Conservation (phyloP, 1,140 invertebrate genomes). For the Hetaerina americana region DNA sequence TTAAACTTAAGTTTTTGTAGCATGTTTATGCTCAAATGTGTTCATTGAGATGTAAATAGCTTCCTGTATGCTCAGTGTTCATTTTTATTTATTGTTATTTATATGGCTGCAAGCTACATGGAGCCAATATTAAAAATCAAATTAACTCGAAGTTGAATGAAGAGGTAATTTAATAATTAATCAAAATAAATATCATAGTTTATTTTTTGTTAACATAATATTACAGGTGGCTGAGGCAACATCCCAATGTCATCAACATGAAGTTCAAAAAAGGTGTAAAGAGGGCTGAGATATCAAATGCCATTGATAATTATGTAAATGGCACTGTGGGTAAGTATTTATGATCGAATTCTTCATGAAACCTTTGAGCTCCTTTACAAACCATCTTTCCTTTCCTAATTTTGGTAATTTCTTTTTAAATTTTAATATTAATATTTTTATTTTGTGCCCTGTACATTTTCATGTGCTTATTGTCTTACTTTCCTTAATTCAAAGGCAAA, state of each 20-base stretch:
- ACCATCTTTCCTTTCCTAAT: background rate
- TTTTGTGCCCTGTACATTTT: background rate
- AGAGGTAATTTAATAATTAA: too few relatives aligned
- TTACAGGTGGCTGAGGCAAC: conserved; percentile 79
- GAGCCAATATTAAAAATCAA: too few relatives aligned
- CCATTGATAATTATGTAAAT: conserved; percentile 90
- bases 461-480: background rate
- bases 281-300: conserved; percentile 87
- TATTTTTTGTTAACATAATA: conserved; percentile 7
- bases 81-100: too few relatives aligned
- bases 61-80: too few relatives aligned
- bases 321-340: conserved; percentile 74
- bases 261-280: conserved; percentile 82
- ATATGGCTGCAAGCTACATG: too few relatives aligned
- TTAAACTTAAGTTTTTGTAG: too few relatives aligned
- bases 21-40: too few relatives aligned
- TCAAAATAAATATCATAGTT: too few relatives aligned
- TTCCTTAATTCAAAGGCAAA: conserved; percentile 31
- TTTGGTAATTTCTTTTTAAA: background rate
- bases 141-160: too few relatives aligned
- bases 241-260: conserved; percentile 74
- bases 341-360: conserved; percentile 24
- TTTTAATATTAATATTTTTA: conserved; percentile 11
- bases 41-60: too few relatives aligned
- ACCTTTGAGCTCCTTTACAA: background rate